Evolutionary conservation across 2,797 vertebrate species (phyloP).

Genomic region (Acanthornis magna): DNA sequence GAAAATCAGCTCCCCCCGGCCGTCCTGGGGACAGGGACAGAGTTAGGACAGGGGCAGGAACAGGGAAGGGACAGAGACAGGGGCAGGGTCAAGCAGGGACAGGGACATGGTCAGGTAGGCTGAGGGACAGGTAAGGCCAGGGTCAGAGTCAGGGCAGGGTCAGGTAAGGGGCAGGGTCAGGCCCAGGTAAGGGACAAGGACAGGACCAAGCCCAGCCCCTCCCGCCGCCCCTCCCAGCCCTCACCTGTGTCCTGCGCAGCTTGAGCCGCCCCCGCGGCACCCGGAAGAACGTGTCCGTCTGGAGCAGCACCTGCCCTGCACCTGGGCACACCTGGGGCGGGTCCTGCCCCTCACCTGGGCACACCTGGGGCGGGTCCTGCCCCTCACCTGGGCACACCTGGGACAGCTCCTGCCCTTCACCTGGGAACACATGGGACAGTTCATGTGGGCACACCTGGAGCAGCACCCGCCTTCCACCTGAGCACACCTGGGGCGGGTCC

Average conservation of each 20-base stretch:
- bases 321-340: not conserved
- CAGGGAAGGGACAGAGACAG: not conserved
- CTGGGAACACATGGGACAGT: too few relatives aligned
- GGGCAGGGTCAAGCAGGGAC: not conserved
- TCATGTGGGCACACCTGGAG: too few relatives aligned
- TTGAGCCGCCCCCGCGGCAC: not conserved
- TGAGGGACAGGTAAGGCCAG: too few relatives aligned
- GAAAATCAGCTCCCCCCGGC: constrained; percentile 82
- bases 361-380: not conserved
- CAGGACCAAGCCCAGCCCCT: not conserved
- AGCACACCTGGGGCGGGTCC: too few relatives aligned
- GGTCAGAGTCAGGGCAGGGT: not conserved
- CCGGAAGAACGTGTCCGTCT: not conserved
- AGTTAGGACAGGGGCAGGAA: not conserved
- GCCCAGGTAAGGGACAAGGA: not conserved
- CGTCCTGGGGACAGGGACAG: constrained; percentile 60
- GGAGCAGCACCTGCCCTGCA: not conserved
- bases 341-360: not conserved
- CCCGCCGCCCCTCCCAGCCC: too few relatives aligned
- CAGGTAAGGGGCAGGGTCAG: not conserved
- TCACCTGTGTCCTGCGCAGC: not conserved
- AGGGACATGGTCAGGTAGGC: not conserved
- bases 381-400: not conserved
- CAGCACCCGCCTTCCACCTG: too few relatives aligned
- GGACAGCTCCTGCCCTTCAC: too few relatives aligned